Conservation (phyloP, 2,113 vertebrate genomes). For the Geothlypis trichas region DNA sequence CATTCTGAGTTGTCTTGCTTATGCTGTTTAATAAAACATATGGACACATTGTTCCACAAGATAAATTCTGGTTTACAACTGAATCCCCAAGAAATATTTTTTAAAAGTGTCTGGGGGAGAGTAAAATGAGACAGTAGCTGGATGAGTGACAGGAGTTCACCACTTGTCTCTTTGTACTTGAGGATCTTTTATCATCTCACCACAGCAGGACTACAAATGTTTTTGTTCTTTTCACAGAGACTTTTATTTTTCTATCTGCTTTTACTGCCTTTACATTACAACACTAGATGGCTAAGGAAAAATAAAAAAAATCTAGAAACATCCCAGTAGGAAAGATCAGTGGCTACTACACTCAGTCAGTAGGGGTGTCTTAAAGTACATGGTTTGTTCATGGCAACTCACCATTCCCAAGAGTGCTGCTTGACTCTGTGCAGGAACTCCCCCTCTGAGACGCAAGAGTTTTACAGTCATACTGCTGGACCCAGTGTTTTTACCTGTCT, state of each 20-base stretch:
- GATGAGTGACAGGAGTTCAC: not conserved
- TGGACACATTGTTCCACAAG: not conserved
- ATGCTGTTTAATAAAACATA: constrained; percentile 45
- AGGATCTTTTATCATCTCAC: not conserved
- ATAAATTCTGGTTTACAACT: constrained; percentile 30
- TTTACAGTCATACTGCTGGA: not conserved
- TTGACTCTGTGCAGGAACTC: not conserved
- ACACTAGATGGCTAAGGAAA: not conserved
- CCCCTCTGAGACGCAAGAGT: not conserved
- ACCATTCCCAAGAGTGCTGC: not conserved
- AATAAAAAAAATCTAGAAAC: constrained; percentile 8
- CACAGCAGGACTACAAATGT: not conserved
- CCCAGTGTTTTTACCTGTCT: not conserved
- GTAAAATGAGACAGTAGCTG: constrained; percentile 1
- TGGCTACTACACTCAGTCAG: not conserved
- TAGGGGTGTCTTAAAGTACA: not conserved
- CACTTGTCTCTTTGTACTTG: constrained; percentile 1
- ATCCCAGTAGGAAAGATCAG: constrained; percentile 10
- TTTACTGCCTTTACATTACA: not conserved
- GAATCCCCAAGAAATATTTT: constrained; percentile 8
- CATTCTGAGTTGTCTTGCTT: not conserved
- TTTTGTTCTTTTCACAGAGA: constrained; percentile 1
- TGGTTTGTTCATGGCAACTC: not conserved
- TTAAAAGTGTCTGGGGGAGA: not conserved
- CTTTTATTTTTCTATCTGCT: constrained; percentile 19